Evolutionary conservation across 2,797 vertebrate species (phyloP).

Genomic region (Halcyon badia): DNA sequence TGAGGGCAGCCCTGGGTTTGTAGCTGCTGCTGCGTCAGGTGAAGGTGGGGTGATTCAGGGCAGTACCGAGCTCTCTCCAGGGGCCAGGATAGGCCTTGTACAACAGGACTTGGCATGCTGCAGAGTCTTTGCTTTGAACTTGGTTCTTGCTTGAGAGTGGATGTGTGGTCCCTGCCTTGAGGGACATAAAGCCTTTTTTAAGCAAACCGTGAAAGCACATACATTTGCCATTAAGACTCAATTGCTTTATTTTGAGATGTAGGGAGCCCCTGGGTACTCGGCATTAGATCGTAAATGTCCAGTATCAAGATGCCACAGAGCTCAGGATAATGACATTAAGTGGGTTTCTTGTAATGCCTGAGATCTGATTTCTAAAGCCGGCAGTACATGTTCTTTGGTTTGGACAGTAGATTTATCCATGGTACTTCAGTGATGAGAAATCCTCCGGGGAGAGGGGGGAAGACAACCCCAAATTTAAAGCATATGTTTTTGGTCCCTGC

Average conservation of each 20-base stretch:
- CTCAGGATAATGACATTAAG: conserved; percentile 4
- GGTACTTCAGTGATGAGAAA: background rate
- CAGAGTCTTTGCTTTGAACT: conserved; percentile 37
- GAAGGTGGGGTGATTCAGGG: background rate
- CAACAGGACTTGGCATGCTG: background rate
- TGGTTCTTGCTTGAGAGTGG: background rate
- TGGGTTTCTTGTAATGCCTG: background rate
- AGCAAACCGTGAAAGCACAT: background rate
- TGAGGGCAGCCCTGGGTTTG: background rate
- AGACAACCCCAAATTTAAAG: background rate
- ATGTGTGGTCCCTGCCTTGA: background rate
- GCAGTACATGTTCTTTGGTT: background rate
- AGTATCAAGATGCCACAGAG: background rate
- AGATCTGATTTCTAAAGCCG: background rate
- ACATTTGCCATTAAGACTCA: background rate
- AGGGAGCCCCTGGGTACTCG: background rate
- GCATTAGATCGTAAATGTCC: background rate
- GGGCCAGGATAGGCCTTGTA: background rate
- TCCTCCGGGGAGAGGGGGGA: background rate
- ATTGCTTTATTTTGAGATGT: conserved; percentile 15
- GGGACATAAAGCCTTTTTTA: conserved; percentile 15
- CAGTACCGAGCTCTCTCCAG: background rate
- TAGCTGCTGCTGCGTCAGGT: background rate
- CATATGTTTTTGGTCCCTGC: background rate
- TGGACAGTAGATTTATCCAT: background rate